Evolutionary conservation across 1,140 invertebrate genomes (phyloP).

Genomic region (Heliconius congener): DNA sequence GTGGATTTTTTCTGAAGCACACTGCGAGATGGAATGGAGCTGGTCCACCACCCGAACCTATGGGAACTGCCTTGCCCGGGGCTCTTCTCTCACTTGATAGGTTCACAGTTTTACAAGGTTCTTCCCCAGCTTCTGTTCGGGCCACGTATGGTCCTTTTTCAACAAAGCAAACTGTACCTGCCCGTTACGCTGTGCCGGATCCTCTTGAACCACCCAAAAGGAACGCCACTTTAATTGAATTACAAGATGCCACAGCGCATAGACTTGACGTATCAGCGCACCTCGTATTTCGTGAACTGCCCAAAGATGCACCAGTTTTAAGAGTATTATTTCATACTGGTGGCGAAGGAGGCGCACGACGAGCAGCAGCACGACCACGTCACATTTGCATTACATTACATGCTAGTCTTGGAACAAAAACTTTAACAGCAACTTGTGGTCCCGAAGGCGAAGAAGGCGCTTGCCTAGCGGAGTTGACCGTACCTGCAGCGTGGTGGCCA

Average conservation of each 20-base stretch:
- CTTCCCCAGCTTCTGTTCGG: slow-evolving; percentile 91
- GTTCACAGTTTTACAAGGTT: slow-evolving; percentile 94
- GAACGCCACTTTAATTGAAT: slow-evolving; percentile 79
- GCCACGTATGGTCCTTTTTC: slow-evolving; percentile 96
- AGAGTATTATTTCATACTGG: slow-evolving; percentile 95
- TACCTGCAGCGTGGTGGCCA: slow-evolving; percentile 95
- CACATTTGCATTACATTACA: slow-evolving; percentile 89
- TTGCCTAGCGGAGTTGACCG: slow-evolving; percentile 89
- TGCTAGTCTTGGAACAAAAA: slow-evolving; percentile 83
- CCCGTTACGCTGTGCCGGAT: slow-evolving; percentile 92
- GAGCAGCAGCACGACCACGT: slow-evolving; percentile 78
- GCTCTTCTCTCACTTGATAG: slow-evolving; percentile 88
- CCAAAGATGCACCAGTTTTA: slow-evolving; percentile 92
- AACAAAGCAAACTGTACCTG: slow-evolving; percentile 95
- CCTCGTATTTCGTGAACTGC: slow-evolving; percentile 91
- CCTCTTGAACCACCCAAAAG: slow-evolving; percentile 82
- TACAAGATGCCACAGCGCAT: slow-evolving; percentile 86
- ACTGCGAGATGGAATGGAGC: slow-evolving; percentile 83
- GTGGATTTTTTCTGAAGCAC: slow-evolving; percentile 93
- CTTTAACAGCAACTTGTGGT: slow-evolving; percentile 91
- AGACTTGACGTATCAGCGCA: slow-evolving; percentile 94
- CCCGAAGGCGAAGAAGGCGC: slow-evolving; percentile 94
- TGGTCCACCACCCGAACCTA: slow-evolving; percentile 69
- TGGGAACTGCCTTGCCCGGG: slow-evolving; percentile 76
- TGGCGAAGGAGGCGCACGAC: slow-evolving; percentile 85